phyloP scores from a whole-genome alignment of 2,797 vertebrate species.

The Thripadectes ignobilis region DNA sequence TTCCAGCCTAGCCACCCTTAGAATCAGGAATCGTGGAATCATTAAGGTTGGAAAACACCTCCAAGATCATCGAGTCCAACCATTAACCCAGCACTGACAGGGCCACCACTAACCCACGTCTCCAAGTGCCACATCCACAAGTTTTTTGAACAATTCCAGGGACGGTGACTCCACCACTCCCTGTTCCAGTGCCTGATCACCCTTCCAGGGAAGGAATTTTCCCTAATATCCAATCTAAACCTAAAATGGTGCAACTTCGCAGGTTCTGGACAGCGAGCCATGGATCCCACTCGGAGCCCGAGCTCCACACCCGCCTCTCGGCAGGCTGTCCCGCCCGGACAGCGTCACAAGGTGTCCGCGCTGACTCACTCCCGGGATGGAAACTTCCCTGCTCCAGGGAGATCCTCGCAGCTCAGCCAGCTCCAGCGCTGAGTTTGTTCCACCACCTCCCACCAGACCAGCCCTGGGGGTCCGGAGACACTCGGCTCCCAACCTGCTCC shows the following conservation, averaged over 20 bases:
- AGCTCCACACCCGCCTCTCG: background rate
- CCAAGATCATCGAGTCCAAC: rapidly evolving
- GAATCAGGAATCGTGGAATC: background rate
- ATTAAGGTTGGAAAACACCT: background rate
- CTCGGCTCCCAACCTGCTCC: background rate
- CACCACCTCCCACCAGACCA: background rate
- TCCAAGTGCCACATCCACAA: background rate
- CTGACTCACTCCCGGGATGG: background rate
- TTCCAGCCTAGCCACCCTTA: background rate
- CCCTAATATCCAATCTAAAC: background rate
- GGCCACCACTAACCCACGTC: rapidly evolving
- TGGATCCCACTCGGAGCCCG: background rate
- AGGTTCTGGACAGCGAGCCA: rapidly evolving
- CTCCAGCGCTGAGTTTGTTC: background rate
- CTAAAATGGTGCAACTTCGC: background rate
- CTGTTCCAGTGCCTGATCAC: background rate
- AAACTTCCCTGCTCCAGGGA: background rate
- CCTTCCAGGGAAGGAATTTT: background rate
- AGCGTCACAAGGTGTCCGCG: background rate
- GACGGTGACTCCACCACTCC: background rate
- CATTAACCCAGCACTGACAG: background rate
- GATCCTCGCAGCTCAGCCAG: background rate
- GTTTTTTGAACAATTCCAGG: background rate
- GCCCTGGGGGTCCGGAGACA: rapidly evolving
- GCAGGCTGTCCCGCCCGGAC: background rate